These are phyloP conservation scores for Drosophila sulfurigaster DNA, from an alignment of 1,140 invertebrate species.

Conservation along the genomic window DNA sequence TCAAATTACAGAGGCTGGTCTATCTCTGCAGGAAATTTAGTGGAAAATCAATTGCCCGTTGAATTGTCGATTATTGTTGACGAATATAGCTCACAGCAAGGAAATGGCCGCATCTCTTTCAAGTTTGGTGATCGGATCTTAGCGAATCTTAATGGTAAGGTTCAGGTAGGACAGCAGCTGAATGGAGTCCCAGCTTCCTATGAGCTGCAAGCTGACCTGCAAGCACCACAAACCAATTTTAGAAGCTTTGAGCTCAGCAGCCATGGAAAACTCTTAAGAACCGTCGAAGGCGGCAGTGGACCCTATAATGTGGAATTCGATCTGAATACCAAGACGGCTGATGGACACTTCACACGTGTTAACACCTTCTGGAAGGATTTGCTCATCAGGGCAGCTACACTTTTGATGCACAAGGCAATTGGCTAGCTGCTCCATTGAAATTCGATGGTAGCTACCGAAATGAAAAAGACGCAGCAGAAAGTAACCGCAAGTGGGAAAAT, in stretches of 20 bases:
- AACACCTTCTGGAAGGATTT: conserved; percentile 49
- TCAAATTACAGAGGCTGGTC: conserved; percentile 52
- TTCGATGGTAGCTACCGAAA: conserved; percentile 62
- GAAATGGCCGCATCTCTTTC: conserved; percentile 50
- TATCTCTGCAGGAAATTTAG: conserved; percentile 73
- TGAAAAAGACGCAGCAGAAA: conserved; percentile 38
- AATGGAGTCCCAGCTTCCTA: conserved; percentile 82
- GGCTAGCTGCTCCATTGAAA: conserved; percentile 53
- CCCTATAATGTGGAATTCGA: conserved; percentile 43
- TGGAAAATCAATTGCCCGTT: conserved; percentile 68
- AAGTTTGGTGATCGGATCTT: conserved; percentile 66
- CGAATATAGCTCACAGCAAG: conserved; percentile 63
- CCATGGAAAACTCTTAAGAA: conserved; percentile 66
- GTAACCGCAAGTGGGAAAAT: conserved; percentile 47
- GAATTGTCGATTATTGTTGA: conserved; percentile 58
- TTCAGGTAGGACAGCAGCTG: conserved; percentile 62
- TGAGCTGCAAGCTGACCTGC: conserved; percentile 82
- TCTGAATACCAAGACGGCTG: conserved; percentile 50
- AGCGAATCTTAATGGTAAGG: conserved; percentile 83
- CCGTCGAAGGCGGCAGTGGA: conserved; percentile 2
- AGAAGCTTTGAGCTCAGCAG: conserved; percentile 80
- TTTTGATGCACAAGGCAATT: conserved; percentile 56
- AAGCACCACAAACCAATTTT: conserved; percentile 86
- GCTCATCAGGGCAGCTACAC: conserved; percentile 55
- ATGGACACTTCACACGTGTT: conserved; percentile 54